Evolutionary conservation across 2,888 invertebrate species (phyloP), one percentile per base, ranked within the genome.

Genomic region (Aplocera efformata): DNA sequence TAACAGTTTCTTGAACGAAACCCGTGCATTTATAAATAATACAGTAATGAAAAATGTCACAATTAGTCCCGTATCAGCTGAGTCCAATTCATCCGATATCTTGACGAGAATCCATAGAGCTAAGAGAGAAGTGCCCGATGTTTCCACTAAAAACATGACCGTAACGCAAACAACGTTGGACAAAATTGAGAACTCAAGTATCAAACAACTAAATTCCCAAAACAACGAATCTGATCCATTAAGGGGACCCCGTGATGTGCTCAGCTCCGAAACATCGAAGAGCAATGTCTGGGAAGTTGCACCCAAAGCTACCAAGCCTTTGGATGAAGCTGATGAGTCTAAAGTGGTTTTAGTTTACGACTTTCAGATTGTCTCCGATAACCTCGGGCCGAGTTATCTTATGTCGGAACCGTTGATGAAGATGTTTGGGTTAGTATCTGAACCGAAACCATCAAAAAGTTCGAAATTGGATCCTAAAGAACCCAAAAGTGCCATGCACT

Each of bases 341-440:
- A 61, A 71, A 55, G 44, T 74, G 9, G 52, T 77, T 21, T 28
- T 78, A 11, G 63, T 79, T 45, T 75, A 77, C 40, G 77, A 79
- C 38, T 62, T 78, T 33, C 63, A 70, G 6, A 28, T 68, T 6
- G 37, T 72, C 42, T 58, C 70, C 10, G 68, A 71, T 31, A 49
- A 48, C 3, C 21, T 59, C 13, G 60, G 59, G 0, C 72, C 70
- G 6, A 42, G 61, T 1, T 61, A 61, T 31, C 10, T 53, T 11
- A 10, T 56, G n/a, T 56, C 65, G 7, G 65, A 72, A 24, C 11
- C 51, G 7, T 20, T 56, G 10, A 21, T 47, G 20, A 52, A 47
- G 21, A 5, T 53, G n/a, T 50, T 28, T n/a, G n/a, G n/a, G 32
- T 31, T 27, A 28, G 39, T 20, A n/a, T 30, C 21, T 13, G 17